Conservation (phyloP, 2,888 invertebrate species). For the Aleiodes testaceus region DNA sequence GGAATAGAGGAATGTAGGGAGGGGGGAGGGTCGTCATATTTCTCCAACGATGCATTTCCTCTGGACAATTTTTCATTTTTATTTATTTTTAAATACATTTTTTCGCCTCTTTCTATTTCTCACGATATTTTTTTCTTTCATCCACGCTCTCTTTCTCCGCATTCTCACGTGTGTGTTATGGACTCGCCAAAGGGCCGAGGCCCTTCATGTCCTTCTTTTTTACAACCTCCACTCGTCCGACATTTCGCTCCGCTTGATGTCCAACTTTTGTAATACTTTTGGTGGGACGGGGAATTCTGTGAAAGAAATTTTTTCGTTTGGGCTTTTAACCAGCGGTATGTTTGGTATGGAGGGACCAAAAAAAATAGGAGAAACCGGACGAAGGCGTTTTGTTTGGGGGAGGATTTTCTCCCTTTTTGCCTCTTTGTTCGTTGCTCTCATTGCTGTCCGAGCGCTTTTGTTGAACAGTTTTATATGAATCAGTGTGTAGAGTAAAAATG, state of each 20-base stretch:
- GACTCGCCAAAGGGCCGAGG: background rate
- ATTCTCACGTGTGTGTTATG: slow-evolving; percentile 20
- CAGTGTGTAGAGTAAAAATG: too few relatives aligned
- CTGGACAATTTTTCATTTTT: too few relatives aligned
- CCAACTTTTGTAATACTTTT: slow-evolving; percentile 15
- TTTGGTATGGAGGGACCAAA: too few relatives aligned
- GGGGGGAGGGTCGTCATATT: background rate
- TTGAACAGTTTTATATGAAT: too few relatives aligned
- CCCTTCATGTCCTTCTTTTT: background rate
- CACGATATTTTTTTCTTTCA: too few relatives aligned
- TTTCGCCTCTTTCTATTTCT: too few relatives aligned
- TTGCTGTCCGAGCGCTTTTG: too few relatives aligned
- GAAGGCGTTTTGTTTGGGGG: background rate
- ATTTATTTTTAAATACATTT: slow-evolving; percentile 20
- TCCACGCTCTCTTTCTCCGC: too few relatives aligned
- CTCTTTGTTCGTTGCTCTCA: too few relatives aligned
- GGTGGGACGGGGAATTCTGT: slow-evolving; percentile 14
- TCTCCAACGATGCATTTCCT: slow-evolving; percentile 2
- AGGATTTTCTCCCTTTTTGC: too few relatives aligned
- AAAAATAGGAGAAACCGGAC: background rate
- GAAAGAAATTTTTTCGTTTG: slow-evolving; percentile 22
- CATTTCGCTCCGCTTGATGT: background rate
- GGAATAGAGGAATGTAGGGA: background rate
- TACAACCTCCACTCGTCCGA: slow-evolving; percentile 10
- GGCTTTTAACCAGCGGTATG: slow-evolving; percentile 6